Evolutionary conservation across 2,888 invertebrate species (phyloP), one percentile per base, ranked within the genome.

Genomic region (Fabriciana adippe): DNA sequence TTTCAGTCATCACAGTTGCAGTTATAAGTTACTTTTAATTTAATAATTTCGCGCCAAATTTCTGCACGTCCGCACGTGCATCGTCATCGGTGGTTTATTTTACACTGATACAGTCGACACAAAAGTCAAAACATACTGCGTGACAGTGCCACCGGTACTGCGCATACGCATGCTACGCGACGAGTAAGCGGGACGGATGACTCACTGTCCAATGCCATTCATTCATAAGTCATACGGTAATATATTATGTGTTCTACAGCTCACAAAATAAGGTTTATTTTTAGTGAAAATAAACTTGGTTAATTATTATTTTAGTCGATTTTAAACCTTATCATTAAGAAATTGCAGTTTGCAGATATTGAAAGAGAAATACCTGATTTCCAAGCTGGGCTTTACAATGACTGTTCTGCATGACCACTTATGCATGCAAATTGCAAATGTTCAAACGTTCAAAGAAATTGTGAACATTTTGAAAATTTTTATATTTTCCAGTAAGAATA

Each of bases 171-270:
- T 85, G 84, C 84, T 73, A 71, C 54, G 66, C 67, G 48, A 26
- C 69, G 73, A 79, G 81, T 75, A 79, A 85, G 80, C 81, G 83
- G 81, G 79, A 83, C 77, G 71, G 78, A 77, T 90, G 89, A 90
- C 79, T 90, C 90, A 90, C 84, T 84, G 79, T 79, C 76, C 79
- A 84, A 87, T 85, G 85, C 86, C 84, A 87, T 88, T 90, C 90
- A 90, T 90, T 89, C 86, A 88, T 83, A 80, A 80, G 71, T 72
- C 70, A 31, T 18, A 60, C 35, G 67, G 65, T 76, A 80, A 76
- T 76, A 75, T 79, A 79, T 79, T 76, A 56, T 54, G 14, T 21
- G 50, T 26, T 55, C 64, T 71, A 53, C 53, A 0, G 0, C 1
- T 2, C 3, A 3, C 0, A 1, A 0, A 5, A 13, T 60, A 71